Conservation (phyloP, 64 coral and sea anemone genomes). For the Astreopora myriophthalma region DNA sequence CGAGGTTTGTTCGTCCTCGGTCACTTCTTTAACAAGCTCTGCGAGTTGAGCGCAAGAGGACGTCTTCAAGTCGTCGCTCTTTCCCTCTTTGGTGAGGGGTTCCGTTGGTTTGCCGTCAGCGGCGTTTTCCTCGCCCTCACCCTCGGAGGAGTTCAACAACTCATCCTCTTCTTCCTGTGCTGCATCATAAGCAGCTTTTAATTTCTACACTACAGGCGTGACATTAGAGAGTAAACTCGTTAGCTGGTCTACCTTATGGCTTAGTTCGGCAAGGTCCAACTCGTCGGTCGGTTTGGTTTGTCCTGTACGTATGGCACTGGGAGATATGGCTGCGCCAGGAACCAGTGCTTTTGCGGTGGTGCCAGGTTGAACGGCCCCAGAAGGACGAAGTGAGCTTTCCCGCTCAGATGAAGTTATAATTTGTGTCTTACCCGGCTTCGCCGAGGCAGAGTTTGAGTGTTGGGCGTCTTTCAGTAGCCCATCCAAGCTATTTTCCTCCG, state of each 20-base stretch:
- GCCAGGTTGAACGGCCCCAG: not conserved
- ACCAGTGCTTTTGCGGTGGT: not conserved
- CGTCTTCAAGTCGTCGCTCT: not conserved
- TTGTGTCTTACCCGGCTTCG: constrained; percentile 1
- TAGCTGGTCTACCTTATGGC: constrained; percentile 25
- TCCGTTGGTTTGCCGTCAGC: not conserved
- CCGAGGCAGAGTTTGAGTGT: not conserved
- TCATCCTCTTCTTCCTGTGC: not conserved
- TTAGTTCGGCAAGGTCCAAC: constrained; percentile 15
- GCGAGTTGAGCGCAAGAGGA: not conserved
- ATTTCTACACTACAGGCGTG: constrained; percentile 8
- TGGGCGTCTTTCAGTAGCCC: not conserved
- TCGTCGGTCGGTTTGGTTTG: not conserved
- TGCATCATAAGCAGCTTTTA: constrained; percentile 58
- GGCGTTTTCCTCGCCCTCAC: not conserved
- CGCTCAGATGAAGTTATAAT: constrained; percentile 1
- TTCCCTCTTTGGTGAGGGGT: not conserved
- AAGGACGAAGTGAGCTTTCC: not conserved
- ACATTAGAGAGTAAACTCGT: not conserved
- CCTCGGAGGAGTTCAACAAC: not conserved
- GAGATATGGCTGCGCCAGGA: not conserved
- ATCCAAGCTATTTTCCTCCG: constrained; percentile 10
- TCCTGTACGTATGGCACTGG: not conserved
- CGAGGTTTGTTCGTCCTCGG: constrained; percentile 34
- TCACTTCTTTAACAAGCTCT: constrained; percentile 47